These are phyloP conservation scores for Nymphalis urticae DNA, from an alignment of 2,888 invertebrate genomes.

Conservation along the genomic window DNA sequence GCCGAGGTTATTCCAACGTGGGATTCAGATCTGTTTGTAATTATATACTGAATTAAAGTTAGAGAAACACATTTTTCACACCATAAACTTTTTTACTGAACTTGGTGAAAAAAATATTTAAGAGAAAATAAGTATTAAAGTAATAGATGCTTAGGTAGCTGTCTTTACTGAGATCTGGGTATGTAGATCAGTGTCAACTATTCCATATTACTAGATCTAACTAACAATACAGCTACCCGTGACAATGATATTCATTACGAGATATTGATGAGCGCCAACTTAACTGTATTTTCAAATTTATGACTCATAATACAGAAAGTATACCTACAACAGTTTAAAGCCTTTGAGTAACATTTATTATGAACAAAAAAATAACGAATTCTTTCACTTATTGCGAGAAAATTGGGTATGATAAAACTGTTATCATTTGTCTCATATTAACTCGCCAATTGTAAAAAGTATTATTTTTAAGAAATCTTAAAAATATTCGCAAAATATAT, in stretches of 20 bases:
- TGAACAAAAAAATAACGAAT: background rate
- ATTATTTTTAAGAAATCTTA: too few relatives aligned
- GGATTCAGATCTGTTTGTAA: conserved; percentile 23
- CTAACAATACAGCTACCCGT: conserved; percentile 53
- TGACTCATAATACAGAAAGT: conserved; percentile 5
- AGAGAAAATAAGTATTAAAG: background rate
- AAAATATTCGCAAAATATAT: too few relatives aligned
- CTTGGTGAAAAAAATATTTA: background rate
- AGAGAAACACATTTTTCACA: background rate
- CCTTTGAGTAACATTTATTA: background rate
- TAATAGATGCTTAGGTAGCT: conserved; percentile 24
- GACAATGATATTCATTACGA: conserved; percentile 57
- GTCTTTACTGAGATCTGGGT: conserved; percentile 59
- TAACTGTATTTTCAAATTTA: conserved; percentile 23
- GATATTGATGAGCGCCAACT: conserved; percentile 41
- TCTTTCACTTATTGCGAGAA: too few relatives aligned
- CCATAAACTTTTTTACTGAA: too few relatives aligned
- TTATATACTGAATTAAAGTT: conserved; percentile 1
- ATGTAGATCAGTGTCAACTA: conserved; percentile 61
- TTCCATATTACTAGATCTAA: conserved; percentile 54
- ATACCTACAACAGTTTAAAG: conserved; percentile 6
- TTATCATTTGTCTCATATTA: too few relatives aligned
- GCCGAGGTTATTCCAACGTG: conserved; percentile 34
- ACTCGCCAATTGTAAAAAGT: too few relatives aligned
- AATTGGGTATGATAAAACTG: too few relatives aligned